Evolutionary conservation across 2,888 invertebrate genomes (phyloP), one percentile per base, ranked within the genome.

Genomic region (Morpho achilles): DNA sequence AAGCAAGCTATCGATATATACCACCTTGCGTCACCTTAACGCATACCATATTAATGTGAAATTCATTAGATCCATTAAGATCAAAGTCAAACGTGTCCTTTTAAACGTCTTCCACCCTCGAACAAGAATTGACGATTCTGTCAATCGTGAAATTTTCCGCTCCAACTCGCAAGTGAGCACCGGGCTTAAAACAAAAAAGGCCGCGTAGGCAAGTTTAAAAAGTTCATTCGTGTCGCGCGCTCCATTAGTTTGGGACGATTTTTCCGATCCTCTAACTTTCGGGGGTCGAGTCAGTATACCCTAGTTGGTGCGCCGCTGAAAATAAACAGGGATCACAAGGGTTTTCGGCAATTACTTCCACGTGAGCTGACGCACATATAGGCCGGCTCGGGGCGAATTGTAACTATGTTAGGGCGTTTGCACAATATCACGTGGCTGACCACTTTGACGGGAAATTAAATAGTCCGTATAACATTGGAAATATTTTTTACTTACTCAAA

Each of bases 211-310:
- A 65, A 68, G 75, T 85, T 84, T 76, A 74, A 79, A 32, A 83
- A 84, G 84, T 85, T 82, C 80, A 79, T 77, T 76, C 76, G 66
- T 68, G 70, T 74, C 71, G 70, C 71, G 67, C 80, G 82, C 74
- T 81, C 85, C 86, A 87, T 87, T 87, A 86, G 84, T 78, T 80
- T 65, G 73, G 78, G 75, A 72, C 60, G 73, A 76, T 79, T 83
- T 84, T 80, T 80, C 79, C 79, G 70, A 73, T 73, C 77, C 77
- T 73, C 73, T 69, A 76, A 81, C 74, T 74, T 79, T 73, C 60
- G 71, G 75, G 72, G 69, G 70, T 67, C 62, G 71, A 69, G 69
- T 67, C 71, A 57, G 59, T 71, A 71, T 64, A 69, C 73, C 71
- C 68, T 64, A 66, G 42, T 68, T 69, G 72, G 68, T 67, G 66